phyloP scores from a whole-genome alignment of 2,797 vertebrate species.

The Sebastes iracundus region DNA sequence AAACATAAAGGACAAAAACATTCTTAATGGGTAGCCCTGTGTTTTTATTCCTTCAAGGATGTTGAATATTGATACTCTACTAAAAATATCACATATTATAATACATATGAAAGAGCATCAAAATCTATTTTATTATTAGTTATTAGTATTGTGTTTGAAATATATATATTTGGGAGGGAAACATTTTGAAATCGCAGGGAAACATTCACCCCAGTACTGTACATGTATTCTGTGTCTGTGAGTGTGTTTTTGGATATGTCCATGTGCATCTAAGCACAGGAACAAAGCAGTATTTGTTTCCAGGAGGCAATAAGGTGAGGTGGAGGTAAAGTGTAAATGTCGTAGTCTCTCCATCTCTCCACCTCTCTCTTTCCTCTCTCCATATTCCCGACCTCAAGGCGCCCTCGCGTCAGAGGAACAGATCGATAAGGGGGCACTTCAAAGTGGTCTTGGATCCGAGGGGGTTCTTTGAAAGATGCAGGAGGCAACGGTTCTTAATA shows the following conservation, averaged over 20 bases:
- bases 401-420: slow-evolving; percentile 23
- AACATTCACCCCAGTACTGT: neutral
- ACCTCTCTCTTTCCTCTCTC: neutral
- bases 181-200: neutral
- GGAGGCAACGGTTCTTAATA: slow-evolving; percentile 24
- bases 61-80: no score
- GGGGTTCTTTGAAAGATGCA: slow-evolving; percentile 27
- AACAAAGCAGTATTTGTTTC: neutral
- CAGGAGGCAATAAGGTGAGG: neutral
- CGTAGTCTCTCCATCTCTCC: neutral
- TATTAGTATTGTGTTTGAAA: neutral
- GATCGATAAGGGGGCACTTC: slow-evolving; percentile 42
- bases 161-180: neutral
- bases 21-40: no score
- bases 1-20: no score
- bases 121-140: no score
- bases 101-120: no score
- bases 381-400: slow-evolving; percentile 1
- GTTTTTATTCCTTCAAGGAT: no score
- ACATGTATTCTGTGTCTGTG: neutral
- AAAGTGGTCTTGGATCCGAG: slow-evolving; percentile 24
- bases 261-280: neutral
- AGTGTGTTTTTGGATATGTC: neutral
- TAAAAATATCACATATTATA: no score
- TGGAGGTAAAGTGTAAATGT: neutral